Evolutionary conservation across 2,888 invertebrate genomes (phyloP), one percentile per base, ranked within the genome.

Genomic region (Uropetala carovei): DNA sequence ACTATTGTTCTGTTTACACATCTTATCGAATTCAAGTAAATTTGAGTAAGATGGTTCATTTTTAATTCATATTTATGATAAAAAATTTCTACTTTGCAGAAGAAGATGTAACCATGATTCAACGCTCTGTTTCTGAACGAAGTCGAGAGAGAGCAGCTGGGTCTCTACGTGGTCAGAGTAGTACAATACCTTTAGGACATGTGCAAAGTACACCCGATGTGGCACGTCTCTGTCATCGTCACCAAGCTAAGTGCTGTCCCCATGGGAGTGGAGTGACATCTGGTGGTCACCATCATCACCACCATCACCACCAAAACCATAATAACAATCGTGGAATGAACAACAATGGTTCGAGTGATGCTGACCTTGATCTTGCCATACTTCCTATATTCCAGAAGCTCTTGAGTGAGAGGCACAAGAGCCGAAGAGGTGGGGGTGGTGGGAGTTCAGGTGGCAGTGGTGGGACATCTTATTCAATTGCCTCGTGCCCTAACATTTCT

Each of bases 401-500:
- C n/a, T 96, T 98, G 91, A 98, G 98, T 5, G 98, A 98, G 94
- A 96, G 98, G 93, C 98, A 98, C 94, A 96, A 96, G 94, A 95
- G 95, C 94, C 96, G 97, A 93, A 96, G 97, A 93, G 96, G 97
- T 92, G 96, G 96, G 92, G 96, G 97, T 27, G 96, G 96, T 93
- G 96, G 96, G 9, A 96, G 97, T 92, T 96, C 97, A 30, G 96
- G 96, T 93, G 96, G 96, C 9, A 96, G 97, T 92, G 96, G 96
- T 92, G 96, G 97, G 30, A 97, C 97, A 94, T 96, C 97, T 64
- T 96, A 96, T 59, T 97, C 97, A 93, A 98, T 98, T 92, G 97
- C 98, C 94, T 98, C 98, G 94, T 98, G 98, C 95, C 98, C 98
- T 58, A 98, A 98, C 96, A 98, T 98, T 95, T 98, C 98, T 93